Base-by-base conservation (phyloP, 2,888 invertebrate species). In the Synanthedon formicaeformis region DNA sequence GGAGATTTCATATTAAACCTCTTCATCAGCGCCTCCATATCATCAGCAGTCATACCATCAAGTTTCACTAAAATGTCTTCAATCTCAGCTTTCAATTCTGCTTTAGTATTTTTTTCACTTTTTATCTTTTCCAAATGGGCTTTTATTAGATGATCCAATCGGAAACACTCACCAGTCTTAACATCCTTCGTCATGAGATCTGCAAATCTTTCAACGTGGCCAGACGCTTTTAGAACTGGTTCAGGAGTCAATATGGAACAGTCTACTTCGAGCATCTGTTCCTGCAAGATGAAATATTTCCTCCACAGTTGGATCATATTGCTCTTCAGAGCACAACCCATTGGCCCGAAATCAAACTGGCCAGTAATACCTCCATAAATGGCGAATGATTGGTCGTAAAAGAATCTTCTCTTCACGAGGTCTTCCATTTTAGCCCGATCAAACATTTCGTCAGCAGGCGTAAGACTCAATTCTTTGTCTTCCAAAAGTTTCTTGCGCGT, bases 181-280 rank as follows among this genome's bases (percentile, higher is more conserved):
- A 92, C 69, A 88, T 99, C 99, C 78, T 99, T 99, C 0, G 99
- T 98, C 99, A 99, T 99, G 55, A 97, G 91, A 88, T 99, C 99
- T 51, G 99, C 98, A 89, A 99, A 99, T 55, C 99, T 90, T 69
- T 99, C 99, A 0, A 99, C 99, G 81, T 99, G 99, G 0, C 99
- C 99, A 5, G 99, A 99, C 14, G 99, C 98, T 91, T 97, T 98
- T 10, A 99, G 88, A 1, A 99, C 99, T 11, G 95, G 92, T 74
- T 99, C 99, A 0, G 99, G 99, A 0, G 99, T 99, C 52, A 99
- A 81, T 74, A 99, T 95, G 1, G 98, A 97, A 73, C 98, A 98
- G 74, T 99, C 98, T 5, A 99, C 98, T 83, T 99, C 99, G 53
- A 99, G 87, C 98, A 99, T 99, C 77, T 97, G 96, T 75, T 99